A percentile compares a stretch with the other conserved stretches of the same genome.
Evolutionary conservation across 1,140 invertebrate genomes (phyloP).

Genomic region (Hormaphis cornu): DNA sequence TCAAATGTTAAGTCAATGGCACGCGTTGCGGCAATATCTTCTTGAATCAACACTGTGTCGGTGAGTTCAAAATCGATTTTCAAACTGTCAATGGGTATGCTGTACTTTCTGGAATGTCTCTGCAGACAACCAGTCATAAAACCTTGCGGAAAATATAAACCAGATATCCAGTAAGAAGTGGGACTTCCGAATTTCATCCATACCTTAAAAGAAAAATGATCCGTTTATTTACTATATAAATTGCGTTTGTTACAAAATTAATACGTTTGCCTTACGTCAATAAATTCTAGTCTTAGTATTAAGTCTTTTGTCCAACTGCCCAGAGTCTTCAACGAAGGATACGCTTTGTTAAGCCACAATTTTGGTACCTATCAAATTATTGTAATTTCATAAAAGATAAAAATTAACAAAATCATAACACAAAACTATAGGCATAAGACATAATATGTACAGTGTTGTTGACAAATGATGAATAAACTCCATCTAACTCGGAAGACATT

Average conservation of each 20-base stretch:
- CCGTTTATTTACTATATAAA: not conserved
- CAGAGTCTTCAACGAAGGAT: slow-evolving; percentile 75
- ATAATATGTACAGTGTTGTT: slow-evolving; percentile 55
- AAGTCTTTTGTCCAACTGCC: slow-evolving; percentile 76
- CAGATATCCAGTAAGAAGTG: slow-evolving; percentile 78
- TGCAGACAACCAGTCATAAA: slow-evolving; percentile 79
- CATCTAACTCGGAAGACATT: slow-evolving; percentile 78
- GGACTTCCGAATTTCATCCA: slow-evolving; percentile 65
- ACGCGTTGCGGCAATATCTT: slow-evolving; percentile 51
- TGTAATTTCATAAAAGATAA: no score
- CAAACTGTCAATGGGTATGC: slow-evolving; percentile 74
- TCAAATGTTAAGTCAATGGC: slow-evolving; percentile 38
- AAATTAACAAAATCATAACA: not conserved
- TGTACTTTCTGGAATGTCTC: slow-evolving; percentile 71
- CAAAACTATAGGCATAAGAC: not conserved
- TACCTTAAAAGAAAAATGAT: slow-evolving; percentile 42
- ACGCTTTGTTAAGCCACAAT: slow-evolving; percentile 70
- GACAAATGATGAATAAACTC: slow-evolving; percentile 63
- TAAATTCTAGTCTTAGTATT: slow-evolving; percentile 64
- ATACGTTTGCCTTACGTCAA: slow-evolving; percentile 43
- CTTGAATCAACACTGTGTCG: slow-evolving; percentile 53
- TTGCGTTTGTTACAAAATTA: not conserved
- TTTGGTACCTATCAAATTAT: slow-evolving; percentile 53
- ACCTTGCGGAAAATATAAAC: slow-evolving; percentile 84
- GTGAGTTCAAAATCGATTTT: slow-evolving; percentile 63